Percentiles rank a stretch among this genome's conserved stretches.
Conservation (phyloP, 2,888 invertebrate species). For the Agrilus mali region DNA sequence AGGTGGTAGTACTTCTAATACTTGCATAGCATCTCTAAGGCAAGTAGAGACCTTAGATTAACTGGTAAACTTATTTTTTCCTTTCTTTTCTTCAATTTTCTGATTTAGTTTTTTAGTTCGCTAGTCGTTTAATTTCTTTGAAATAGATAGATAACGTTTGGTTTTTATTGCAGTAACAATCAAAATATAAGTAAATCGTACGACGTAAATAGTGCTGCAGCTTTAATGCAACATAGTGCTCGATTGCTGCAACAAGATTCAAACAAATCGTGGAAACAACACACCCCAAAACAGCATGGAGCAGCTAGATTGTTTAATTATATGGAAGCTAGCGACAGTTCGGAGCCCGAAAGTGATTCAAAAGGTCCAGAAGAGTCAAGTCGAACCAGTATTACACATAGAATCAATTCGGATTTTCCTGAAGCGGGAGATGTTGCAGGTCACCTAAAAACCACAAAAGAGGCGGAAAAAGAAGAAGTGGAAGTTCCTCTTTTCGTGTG, state of each 20-base stretch:
- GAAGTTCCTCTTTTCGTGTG: slow-evolving; percentile 38
- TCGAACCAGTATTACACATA: slow-evolving; percentile 26
- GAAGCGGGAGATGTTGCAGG: slow-evolving; percentile 45
- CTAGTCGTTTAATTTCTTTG: slow-evolving; percentile 1
- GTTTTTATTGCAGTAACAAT: slow-evolving; percentile 12
- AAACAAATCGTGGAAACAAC: slow-evolving; percentile 24
- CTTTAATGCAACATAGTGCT: slow-evolving; percentile 28
- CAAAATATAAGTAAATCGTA: slow-evolving; percentile 19
- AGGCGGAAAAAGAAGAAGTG: slow-evolving; percentile 30
- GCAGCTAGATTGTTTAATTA: slow-evolving; percentile 59
- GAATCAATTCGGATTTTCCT: slow-evolving; percentile 46
- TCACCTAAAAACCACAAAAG: slow-evolving; percentile 21
- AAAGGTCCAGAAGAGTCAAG: slow-evolving; percentile 32
- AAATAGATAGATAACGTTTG: too few species aligned
- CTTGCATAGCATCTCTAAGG: not conserved
- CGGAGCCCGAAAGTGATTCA: slow-evolving; percentile 42
- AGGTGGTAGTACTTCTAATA: not conserved
- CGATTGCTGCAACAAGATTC: slow-evolving; percentile 27
- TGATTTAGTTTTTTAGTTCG: not conserved
- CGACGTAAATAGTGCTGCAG: slow-evolving; percentile 26
- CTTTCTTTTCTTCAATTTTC: not conserved
- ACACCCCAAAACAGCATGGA: slow-evolving; percentile 39
- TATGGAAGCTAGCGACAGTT: slow-evolving; percentile 62
- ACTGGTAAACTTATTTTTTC: not conserved
- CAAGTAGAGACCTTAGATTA: not conserved